Base-by-base conservation (phyloP, 2,888 invertebrate species). In the Synanthedon formicaeformis region DNA sequence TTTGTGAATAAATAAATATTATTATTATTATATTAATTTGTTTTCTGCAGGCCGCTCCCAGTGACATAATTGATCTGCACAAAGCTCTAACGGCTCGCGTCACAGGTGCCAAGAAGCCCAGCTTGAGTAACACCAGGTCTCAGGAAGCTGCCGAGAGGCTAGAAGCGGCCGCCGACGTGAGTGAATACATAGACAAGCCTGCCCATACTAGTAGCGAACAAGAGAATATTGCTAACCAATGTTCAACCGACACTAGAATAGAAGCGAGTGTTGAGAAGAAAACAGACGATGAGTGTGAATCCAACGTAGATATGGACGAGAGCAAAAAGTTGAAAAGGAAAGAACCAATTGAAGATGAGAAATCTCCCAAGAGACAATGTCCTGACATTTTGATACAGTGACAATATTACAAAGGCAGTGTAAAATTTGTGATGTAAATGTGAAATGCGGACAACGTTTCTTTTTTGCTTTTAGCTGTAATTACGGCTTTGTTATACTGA, bases 311-410 rank as follows among this genome's bases (percentile, higher is more conserved):
- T 40, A 63, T 69, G 57, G 60, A 62, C 16, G 62, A 69, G 18
- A 69, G 69, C 11, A 59, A 69, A 56, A 64, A 88, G 64, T 66
- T 78, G 57, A 86, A 81, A 65, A 70, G 78, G 66, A 85, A 73
- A 75, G 86, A 85, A 57, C 75, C 79, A 4, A 65, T 62, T 8
- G 76, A 73, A 13, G 78, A 78, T 27, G 78, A 78, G 56, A 75
- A 74, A 0, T 72, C 80, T n/a, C 75, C 81, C 40, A 87, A 87
- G 70, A 79, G 85, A 82, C 86, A 75, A 71, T 83, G 86, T 65
- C 78, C 81, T 34, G 69, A 81, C 40, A 72, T 74, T 60, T 56
- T 75, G 61, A 77, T 75, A 69, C 78, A 83, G 67, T 82, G 79
- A 80, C 69, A 62, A 56, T 45, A 14, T 45, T 45, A n/a, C n/a